These are phyloP conservation scores for Apamea monoglypha DNA, from an alignment of 2,888 invertebrate species.

Conservation along the genomic window DNA sequence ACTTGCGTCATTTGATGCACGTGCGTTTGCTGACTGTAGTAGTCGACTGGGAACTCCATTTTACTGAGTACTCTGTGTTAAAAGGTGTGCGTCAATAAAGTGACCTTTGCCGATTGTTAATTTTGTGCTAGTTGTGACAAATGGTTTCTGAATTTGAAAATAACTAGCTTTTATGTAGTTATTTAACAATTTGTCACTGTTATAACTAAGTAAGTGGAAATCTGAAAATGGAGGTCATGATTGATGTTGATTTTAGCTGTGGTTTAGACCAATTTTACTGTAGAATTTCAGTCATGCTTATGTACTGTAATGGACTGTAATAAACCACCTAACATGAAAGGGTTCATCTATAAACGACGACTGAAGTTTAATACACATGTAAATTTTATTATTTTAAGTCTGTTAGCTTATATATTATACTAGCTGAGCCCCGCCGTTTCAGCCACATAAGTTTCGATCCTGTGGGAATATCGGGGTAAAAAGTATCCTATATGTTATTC, in stretches of 20 bases:
- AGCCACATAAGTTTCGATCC: too few species aligned
- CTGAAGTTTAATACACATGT: too few species aligned
- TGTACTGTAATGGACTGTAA: background rate
- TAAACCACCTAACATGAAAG: background rate
- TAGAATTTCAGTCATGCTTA: background rate
- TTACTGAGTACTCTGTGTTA: slow-evolving; percentile 29
- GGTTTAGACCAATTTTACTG: slow-evolving; percentile 6
- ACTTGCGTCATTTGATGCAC: background rate
- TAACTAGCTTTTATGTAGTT: slow-evolving; percentile 45
- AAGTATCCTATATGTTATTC: too few species aligned
- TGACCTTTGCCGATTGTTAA: slow-evolving; percentile 54
- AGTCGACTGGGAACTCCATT: slow-evolving; percentile 30
- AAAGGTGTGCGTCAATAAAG: slow-evolving; percentile 36
- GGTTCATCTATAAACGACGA: too few species aligned
- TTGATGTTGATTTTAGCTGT: slow-evolving; percentile 30
- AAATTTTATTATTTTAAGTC: too few species aligned
- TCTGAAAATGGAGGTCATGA: slow-evolving; percentile 34
- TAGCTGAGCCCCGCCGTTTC: too few species aligned
- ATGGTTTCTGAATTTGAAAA: slow-evolving; percentile 57
- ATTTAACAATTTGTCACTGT: slow-evolving; percentile 38
- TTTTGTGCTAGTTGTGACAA: slow-evolving; percentile 51
- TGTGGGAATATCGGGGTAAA: too few species aligned
- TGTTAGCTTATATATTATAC: too few species aligned
- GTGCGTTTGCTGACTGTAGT: background rate
- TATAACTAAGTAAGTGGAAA: slow-evolving; percentile 26